Evolutionary conservation across 1,140 invertebrate species (phyloP).

Genomic region (Metopolophium dirhodum): DNA sequence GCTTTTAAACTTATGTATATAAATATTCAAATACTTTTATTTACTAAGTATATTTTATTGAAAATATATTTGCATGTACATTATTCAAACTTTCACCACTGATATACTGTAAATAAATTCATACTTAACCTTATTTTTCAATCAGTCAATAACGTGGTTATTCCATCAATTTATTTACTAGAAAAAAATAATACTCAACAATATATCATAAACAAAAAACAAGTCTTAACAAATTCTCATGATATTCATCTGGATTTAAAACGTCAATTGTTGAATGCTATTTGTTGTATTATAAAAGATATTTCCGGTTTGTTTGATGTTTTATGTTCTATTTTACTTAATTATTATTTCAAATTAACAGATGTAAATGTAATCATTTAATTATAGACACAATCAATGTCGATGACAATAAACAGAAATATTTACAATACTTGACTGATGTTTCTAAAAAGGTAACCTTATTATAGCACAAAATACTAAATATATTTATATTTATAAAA

Average conservation of each 20-base stretch:
- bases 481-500: not conserved
- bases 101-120: not conserved
- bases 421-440: not conserved
- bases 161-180: constrained; percentile 45
- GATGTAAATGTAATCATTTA: not conserved
- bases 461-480: not conserved
- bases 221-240: not conserved
- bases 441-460: not conserved
- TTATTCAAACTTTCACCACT: not conserved
- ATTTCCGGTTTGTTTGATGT: not conserved
- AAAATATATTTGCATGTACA: not conserved
- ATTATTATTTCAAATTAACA: not conserved
- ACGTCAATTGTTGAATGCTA: not conserved
- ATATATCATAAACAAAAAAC: not conserved
- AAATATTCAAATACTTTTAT: not conserved
- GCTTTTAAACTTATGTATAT: not conserved
- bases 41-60: not conserved
- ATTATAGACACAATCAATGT: not conserved
- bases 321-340: not conserved
- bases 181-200: constrained; percentile 26
- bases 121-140: constrained; percentile 1
- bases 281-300: not conserved
- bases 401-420: not conserved
- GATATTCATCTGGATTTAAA: not conserved
- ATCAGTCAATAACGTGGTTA: not conserved